phyloP scores from a whole-genome alignment of 2,888 invertebrate species.

The Nymphalis urticae region DNA sequence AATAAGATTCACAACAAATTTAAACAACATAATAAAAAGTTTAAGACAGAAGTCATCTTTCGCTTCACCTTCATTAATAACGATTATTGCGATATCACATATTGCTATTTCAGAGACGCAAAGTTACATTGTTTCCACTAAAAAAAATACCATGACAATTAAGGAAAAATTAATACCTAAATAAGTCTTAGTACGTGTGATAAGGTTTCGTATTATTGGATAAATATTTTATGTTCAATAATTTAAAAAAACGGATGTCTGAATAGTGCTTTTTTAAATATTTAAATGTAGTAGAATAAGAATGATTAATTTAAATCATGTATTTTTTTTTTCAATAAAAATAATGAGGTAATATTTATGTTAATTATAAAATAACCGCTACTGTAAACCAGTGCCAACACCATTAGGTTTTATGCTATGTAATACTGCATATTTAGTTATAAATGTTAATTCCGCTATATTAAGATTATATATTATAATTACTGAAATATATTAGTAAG shows the following conservation, averaged over 20 bases:
- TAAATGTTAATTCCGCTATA: neutral
- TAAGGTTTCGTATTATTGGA: neutral
- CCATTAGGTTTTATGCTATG: conserved; percentile 48
- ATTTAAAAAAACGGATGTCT: neutral
- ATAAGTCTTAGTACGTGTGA: neutral
- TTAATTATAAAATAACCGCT: neutral
- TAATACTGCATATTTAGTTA: conserved; percentile 1
- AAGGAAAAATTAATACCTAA: neutral
- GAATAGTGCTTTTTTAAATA: neutral
- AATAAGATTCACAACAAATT: no score
- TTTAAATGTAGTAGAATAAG: neutral
- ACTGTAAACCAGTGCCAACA: conserved; percentile 65
- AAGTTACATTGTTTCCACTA: neutral
- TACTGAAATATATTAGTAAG: neutral
- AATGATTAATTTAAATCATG: neutral
- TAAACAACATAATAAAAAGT: no score
- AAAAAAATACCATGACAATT: neutral
- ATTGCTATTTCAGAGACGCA: neutral
- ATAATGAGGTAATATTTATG: neutral
- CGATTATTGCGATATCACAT: neutral
- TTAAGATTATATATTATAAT: neutral
- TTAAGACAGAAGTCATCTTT: no score
- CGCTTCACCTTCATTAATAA: no score
- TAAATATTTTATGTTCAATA: neutral
- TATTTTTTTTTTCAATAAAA: neutral